Evolutionary conservation across 2,888 invertebrate species (phyloP).

Genomic region (Dryobotodes eremita): DNA sequence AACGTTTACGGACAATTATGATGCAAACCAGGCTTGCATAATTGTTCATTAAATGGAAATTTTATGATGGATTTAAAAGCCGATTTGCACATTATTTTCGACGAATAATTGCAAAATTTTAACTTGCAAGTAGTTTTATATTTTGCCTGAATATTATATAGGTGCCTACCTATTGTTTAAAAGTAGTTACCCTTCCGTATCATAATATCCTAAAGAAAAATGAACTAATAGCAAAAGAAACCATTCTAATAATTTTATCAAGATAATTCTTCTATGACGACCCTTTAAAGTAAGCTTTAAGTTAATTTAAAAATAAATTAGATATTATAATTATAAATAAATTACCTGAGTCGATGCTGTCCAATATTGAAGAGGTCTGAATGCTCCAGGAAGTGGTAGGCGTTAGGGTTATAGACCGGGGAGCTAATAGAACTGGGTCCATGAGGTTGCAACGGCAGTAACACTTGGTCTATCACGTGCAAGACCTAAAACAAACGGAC

Average conservation of each 20-base stretch:
- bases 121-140: slow-evolving; percentile 5
- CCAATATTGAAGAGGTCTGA: slow-evolving; percentile 94
- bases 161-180: neutral
- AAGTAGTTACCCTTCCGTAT: neutral
- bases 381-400: slow-evolving; percentile 94
- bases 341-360: slow-evolving; percentile 93
- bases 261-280: too few relatives aligned
- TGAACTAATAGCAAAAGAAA: neutral
- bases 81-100: slow-evolving; percentile 36
- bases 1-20: slow-evolving; percentile 47
- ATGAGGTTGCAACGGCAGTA: slow-evolving; percentile 94
- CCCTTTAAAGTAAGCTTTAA: neutral
- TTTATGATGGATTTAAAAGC: slow-evolving; percentile 18
- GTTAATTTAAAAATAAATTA: neutral
- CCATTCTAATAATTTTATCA: neutral
- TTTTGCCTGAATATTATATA: neutral
- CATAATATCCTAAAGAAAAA: neutral
- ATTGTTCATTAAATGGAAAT: slow-evolving; percentile 38
- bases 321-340: neutral
- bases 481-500: slow-evolving; percentile 91
- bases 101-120: slow-evolving; percentile 24
- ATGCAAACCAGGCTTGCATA: slow-evolving; percentile 29
- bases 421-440: slow-evolving; percentile 91
- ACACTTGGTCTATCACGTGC: slow-evolving; percentile 96
- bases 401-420: slow-evolving; percentile 94